A percentile compares a stretch with the other conserved stretches of the same genome.
phyloP scores from a whole-genome alignment of 2,797 vertebrate species.

The Agapornis canus region DNA sequence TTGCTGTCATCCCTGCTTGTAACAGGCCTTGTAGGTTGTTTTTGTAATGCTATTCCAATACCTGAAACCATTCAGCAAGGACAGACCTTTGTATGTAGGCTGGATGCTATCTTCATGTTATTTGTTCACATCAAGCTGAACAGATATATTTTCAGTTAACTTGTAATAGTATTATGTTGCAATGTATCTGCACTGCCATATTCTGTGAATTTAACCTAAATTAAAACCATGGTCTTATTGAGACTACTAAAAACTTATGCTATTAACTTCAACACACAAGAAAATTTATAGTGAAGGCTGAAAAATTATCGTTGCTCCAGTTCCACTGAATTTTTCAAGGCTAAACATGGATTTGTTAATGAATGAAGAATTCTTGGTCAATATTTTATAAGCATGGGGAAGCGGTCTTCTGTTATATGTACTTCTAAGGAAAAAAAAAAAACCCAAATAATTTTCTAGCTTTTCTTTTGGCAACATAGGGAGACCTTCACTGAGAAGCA shows the following conservation, averaged over 20 bases:
- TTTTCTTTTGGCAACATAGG: not conserved
- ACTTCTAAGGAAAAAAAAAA: not conserved
- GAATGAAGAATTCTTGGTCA: not conserved
- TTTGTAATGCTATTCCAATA: not conserved
- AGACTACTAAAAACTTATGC: not conserved
- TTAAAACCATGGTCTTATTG: not conserved
- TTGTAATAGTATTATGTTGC: constrained; percentile 40
- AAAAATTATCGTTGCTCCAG: not conserved
- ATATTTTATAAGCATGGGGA: not conserved
- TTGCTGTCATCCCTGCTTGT: not conserved
- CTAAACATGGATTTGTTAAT: not conserved
- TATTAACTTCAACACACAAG: not conserved
- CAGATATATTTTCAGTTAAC: constrained; percentile 44
- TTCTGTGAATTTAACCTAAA: constrained; percentile 29
- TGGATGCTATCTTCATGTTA: not conserved
- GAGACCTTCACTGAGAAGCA: not conserved
- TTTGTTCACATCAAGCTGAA: constrained; percentile 11
- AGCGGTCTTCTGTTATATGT: not conserved
- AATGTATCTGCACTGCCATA: constrained; percentile 39
- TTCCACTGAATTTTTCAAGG: not conserved
- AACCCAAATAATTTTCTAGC: not conserved
- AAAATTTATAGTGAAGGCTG: not conserved
- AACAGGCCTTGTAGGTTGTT: not conserved
- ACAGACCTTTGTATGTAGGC: not conserved
- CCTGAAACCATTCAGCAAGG: not conserved